A percentile compares a stretch with the other conserved stretches of the same genome.
Evolutionary conservation across 2,888 invertebrate genomes (phyloP).

Genomic region (Orthonychiurus folsomi): DNA sequence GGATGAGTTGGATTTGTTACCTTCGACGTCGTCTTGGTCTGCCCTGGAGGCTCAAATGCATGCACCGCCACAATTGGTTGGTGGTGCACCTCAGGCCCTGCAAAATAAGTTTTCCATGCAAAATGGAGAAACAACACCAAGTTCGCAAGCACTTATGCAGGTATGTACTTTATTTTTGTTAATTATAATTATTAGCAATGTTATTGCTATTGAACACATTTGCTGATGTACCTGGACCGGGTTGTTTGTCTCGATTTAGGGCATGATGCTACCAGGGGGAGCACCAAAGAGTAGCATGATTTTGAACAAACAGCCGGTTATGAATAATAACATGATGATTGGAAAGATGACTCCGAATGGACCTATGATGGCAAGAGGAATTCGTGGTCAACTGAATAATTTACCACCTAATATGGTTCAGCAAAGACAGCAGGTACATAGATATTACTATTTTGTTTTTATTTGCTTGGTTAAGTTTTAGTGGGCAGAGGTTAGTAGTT

Average conservation of each 20-base stretch:
- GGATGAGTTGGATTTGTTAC: constrained; percentile 65
- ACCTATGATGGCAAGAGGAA: constrained; percentile 31
- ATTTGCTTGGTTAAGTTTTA: not conserved
- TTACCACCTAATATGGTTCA: constrained; percentile 31
- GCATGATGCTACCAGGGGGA: constrained; percentile 33
- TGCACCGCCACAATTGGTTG: constrained; percentile 40
- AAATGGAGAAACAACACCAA: constrained; percentile 37
- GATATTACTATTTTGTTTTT: not conserved
- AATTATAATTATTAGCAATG: no score
- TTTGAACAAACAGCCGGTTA: constrained; percentile 35
- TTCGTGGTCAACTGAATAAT: constrained; percentile 31
- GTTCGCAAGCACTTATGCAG: constrained; percentile 46
- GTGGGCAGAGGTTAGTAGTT: not conserved
- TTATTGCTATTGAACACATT: no score
- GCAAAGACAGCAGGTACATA: constrained; percentile 37
- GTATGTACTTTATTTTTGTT: constrained; percentile 42
- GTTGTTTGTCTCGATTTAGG: constrained; percentile 21
- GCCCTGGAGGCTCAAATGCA: constrained; percentile 64
- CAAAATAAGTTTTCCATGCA: constrained; percentile 42
- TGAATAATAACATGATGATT: constrained; percentile 40
- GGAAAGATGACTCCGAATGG: constrained; percentile 37
- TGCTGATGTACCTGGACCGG: no score
- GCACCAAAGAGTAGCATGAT: constrained; percentile 24
- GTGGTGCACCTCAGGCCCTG: constrained; percentile 44
- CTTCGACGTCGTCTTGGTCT: constrained; percentile 62